A percentile compares a stretch with the other conserved stretches of the same genome.
Evolutionary conservation across 2,113 vertebrate genomes (phyloP).

Genomic region (Psilopogon haemacephalus): DNA sequence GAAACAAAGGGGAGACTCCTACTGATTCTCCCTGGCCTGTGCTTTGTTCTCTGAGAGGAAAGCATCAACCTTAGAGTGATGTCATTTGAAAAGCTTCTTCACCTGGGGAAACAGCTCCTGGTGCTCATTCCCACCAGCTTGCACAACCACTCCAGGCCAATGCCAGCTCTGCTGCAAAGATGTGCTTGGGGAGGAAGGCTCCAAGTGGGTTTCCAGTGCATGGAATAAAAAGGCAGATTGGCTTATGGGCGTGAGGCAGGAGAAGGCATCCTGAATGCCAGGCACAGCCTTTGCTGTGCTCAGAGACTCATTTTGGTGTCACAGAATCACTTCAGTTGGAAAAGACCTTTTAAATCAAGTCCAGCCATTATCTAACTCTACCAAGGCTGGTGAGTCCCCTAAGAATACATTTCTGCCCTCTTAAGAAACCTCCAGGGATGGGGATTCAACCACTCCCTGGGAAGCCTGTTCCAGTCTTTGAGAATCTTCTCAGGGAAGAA

Average conservation of each 20-base stretch:
- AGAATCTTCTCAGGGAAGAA: too few species aligned
- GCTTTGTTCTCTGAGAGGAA: neutral
- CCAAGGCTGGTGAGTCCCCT: too few species aligned
- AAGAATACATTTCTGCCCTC: too few species aligned
- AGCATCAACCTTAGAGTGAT: accelerated
- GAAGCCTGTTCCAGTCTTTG: too few species aligned
- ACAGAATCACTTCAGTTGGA: too few species aligned
- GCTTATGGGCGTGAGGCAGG: accelerated
- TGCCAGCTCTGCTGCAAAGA: neutral
- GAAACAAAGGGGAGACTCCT: neutral
- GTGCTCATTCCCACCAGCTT: neutral
- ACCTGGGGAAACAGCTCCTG: accelerated
- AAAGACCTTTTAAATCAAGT: too few species aligned
- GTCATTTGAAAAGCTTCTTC: neutral
- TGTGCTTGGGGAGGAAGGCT: neutral
- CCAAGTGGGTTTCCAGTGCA: accelerated
- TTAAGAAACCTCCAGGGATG: too few species aligned
- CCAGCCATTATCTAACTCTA: too few species aligned
- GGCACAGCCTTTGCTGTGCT: accelerated
- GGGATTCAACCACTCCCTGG: too few species aligned
- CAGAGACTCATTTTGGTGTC: neutral
- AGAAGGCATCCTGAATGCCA: neutral
- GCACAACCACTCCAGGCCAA: accelerated
- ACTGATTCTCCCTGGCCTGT: accelerated
- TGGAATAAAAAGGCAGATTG: neutral